Conservation (phyloP, 2,113 vertebrate genomes). For the Callocephalon fimbriatum region DNA sequence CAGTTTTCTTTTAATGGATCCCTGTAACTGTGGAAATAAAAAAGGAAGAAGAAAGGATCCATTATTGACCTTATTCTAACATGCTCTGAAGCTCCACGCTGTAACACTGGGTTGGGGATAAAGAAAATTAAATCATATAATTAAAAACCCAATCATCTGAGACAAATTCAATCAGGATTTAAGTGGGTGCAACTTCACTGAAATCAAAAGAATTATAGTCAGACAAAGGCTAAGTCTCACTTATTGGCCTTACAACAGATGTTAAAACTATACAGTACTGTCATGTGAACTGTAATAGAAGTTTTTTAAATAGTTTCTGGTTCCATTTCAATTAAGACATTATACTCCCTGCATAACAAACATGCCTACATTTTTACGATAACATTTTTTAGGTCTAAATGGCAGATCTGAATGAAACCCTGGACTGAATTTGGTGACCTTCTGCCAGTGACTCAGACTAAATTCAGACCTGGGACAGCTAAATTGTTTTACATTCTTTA, state of each 20-base stretch:
- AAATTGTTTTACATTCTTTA: constrained; percentile 64
- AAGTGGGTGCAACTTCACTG: constrained; percentile 12
- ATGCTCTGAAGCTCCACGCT: not conserved
- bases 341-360: constrained; percentile 55
- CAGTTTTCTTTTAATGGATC: constrained; percentile 87
- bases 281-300: constrained; percentile 30
- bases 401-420: constrained; percentile 29
- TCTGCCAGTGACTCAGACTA: constrained; percentile 16
- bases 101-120: not conserved
- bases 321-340: constrained; percentile 60
- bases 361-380: constrained; percentile 52
- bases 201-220: constrained; percentile 17
- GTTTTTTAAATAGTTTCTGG: constrained; percentile 57
- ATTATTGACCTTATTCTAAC: constrained; percentile 23
- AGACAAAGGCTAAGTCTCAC: constrained; percentile 32
- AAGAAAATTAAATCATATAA: constrained; percentile 49
- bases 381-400: constrained; percentile 53
- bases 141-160: constrained; percentile 38
- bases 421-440: constrained; percentile 19
- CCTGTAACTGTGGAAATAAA: constrained; percentile 77
- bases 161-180: constrained; percentile 49
- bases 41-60: constrained; percentile 21
- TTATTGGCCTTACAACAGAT: constrained; percentile 30
- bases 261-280: constrained; percentile 50
- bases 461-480: constrained; percentile 42